Evolutionary conservation across 2,797 vertebrate species (phyloP).

Genomic region (Labeo calbasu): DNA sequence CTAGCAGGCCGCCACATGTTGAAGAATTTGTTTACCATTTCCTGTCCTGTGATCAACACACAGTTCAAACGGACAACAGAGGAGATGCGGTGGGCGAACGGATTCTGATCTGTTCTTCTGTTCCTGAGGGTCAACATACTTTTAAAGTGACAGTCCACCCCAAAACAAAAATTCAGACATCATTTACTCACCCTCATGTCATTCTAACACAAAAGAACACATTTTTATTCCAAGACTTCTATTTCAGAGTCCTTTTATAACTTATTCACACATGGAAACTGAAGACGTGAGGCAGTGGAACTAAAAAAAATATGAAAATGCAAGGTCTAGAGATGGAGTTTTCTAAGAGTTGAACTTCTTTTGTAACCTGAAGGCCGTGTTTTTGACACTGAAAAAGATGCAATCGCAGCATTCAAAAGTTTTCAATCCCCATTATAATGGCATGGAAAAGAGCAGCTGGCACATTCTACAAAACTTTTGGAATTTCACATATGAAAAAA

Average conservation of each 20-base stretch:
- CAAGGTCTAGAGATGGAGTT: background rate
- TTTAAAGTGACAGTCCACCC: background rate
- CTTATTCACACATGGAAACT: background rate
- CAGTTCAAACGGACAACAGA: conserved; percentile 63
- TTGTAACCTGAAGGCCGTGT: background rate
- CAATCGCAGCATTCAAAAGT: too few relatives aligned
- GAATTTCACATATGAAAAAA: background rate
- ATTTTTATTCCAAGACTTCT: background rate
- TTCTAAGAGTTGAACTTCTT: background rate
- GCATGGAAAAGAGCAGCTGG: conserved; percentile 6
- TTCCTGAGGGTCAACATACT: background rate
- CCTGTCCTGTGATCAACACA: conserved; percentile 68
- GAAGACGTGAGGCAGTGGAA: background rate
- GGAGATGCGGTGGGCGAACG: background rate
- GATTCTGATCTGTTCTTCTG: conserved; percentile 12
- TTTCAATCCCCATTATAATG: background rate
- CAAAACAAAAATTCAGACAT: background rate
- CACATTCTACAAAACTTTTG: background rate
- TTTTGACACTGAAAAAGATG: background rate
- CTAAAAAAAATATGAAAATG: background rate
- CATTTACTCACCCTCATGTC: background rate
- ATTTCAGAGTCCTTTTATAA: background rate
- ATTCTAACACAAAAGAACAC: background rate
- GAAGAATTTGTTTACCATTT: conserved; percentile 73
- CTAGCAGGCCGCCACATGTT: conserved; percentile 71